Base-by-base conservation (phyloP, 92 coral and sea anemone species). In the Epizoanthus scotinus region DNA sequence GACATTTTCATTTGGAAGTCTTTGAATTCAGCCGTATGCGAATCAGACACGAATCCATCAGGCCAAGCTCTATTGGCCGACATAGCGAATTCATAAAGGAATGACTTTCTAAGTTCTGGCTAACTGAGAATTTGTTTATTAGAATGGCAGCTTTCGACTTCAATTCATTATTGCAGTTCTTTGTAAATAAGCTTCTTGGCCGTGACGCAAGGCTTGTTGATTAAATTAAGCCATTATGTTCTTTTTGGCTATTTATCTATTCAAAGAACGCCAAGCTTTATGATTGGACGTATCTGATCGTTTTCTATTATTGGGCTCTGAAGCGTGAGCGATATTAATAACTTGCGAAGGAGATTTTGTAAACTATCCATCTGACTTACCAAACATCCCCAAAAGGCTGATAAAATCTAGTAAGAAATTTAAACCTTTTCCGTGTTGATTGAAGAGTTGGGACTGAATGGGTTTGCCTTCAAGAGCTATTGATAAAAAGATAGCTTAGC, bases 231-330 rank as follows among this genome's bases (percentile, higher is more conserved):
- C 58, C 63, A 75, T 73, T 38, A 52, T 82, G 72, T 74, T 71
- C 84, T 63, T 78, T 77, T 58, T 73, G 84, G 75, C 82, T 69
- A 84, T 83, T 83, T 83, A 75, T 56, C 78, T 57, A 87, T 83
- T 71, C 80, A 83, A 59, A 34, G 55, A 75, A 75, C 21, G 55
- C 55, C 57, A 34, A 40, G 68, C 81, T 7, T 31, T 75, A 24
- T 59, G 81, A 75, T 75, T 75, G 81, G 81, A 75, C 29, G 15
- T 75, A 29, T 58, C 29, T 19, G 81, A 75, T 34, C 68, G 14
- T 59, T 19, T 56, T 31, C 25, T 47, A 75, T 75, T 75, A 38
- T 75, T 75, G 25, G 36, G 81, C 44, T 54, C 61, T 75, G 81
- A 60, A 38, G 29, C 28, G 67, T 75, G 63, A 75, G 81, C 59